phyloP scores from a whole-genome alignment of 92 coral and sea anemone species.

The Blastomussa wellsi region DNA sequence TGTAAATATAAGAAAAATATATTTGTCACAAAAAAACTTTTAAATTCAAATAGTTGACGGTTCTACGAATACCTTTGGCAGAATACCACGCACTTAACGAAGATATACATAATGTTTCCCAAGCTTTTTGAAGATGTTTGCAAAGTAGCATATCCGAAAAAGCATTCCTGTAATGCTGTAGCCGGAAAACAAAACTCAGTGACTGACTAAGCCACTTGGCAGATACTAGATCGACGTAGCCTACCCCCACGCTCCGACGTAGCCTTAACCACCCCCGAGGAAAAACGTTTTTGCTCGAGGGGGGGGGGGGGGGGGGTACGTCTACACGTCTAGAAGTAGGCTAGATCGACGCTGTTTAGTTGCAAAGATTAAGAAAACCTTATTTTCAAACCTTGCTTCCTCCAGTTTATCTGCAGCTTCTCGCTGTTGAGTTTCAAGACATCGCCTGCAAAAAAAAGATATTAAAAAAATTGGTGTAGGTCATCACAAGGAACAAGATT shows the following conservation, averaged over 20 bases:
- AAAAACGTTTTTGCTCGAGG: too few relatives aligned
- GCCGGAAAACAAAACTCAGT: too few relatives aligned
- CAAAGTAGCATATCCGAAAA: too few relatives aligned
- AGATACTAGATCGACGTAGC: too few relatives aligned
- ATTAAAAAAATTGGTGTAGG: background rate
- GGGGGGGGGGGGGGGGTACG: too few relatives aligned
- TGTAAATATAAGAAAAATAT: slow-evolving; percentile 15
- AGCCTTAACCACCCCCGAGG: too few relatives aligned
- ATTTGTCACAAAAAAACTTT: background rate
- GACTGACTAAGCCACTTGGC: too few relatives aligned
- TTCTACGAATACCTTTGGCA: background rate
- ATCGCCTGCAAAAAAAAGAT: slow-evolving; percentile 53
- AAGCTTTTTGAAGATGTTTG: background rate
- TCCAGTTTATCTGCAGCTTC: slow-evolving; percentile 94
- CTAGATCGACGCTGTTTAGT: too few relatives aligned
- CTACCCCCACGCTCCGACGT: too few relatives aligned
- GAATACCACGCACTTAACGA: background rate
- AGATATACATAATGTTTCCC: background rate
- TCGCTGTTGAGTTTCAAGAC: slow-evolving; percentile 80
- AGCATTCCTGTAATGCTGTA: too few relatives aligned
- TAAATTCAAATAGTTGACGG: background rate
- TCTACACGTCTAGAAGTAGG: too few relatives aligned
- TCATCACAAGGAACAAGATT: background rate
- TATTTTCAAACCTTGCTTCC: slow-evolving; percentile 82
- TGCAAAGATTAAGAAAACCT: too few relatives aligned